phyloP scores from a whole-genome alignment of 2,113 vertebrate genomes.

The Dipodomys stephensi region DNA sequence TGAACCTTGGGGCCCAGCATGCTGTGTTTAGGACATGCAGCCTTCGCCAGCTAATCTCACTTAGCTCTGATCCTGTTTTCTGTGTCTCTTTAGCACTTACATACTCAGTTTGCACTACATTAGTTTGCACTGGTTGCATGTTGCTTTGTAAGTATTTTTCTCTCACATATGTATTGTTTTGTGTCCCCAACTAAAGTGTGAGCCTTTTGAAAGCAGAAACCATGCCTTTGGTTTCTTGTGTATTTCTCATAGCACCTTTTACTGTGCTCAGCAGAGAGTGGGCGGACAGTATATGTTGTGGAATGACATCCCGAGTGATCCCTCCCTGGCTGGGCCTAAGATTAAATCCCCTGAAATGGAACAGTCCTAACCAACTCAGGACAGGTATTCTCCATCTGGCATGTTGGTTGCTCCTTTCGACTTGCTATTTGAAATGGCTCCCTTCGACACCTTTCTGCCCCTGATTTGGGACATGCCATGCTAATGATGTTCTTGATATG shows the following conservation, averaged over 20 bases:
- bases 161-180: slow-evolving; percentile 64
- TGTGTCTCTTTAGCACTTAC: slow-evolving; percentile 51
- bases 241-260: slow-evolving; percentile 77
- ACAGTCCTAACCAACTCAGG: slow-evolving; percentile 70
- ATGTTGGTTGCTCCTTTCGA: slow-evolving; percentile 74
- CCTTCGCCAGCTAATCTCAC: slow-evolving; percentile 60
- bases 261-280: slow-evolving; percentile 78
- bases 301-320: slow-evolving; percentile 71
- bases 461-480: not conserved
- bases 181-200: slow-evolving; percentile 60
- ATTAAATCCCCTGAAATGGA: slow-evolving; percentile 79
- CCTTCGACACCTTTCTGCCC: slow-evolving; percentile 32
- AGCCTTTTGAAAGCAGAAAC: slow-evolving; percentile 75
- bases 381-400: slow-evolving; percentile 71
- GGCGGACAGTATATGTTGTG: slow-evolving; percentile 65
- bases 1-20: slow-evolving; percentile 50
- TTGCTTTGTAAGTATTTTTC: slow-evolving; percentile 63
- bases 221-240: slow-evolving; percentile 78
- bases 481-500: slow-evolving; percentile 1
- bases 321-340: slow-evolving; percentile 74
- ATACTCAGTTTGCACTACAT: slow-evolving; percentile 62
- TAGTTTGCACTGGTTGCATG: slow-evolving; percentile 75
- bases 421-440: slow-evolving; percentile 75
- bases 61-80: slow-evolving; percentile 8
- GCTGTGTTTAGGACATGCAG: slow-evolving; percentile 9